Conservation (phyloP, 2,113 vertebrate species). For the Phocoena sinus region DNA sequence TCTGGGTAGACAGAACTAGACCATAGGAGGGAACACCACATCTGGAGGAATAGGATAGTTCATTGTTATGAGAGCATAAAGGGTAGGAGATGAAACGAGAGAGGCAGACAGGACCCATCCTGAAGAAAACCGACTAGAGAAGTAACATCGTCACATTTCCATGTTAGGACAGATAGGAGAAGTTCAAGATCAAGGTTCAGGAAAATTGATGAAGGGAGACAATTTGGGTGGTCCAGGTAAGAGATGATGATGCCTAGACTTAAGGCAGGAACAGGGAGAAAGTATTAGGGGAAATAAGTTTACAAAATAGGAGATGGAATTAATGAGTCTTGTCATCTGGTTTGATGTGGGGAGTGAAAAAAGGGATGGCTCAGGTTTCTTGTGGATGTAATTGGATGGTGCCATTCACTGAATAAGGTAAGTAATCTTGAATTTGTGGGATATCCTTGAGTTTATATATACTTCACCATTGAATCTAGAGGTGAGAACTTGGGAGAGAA, state of each 20-base stretch:
- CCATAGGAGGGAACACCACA: fast-evolving
- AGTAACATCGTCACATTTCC: neutral
- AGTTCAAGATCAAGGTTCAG: neutral
- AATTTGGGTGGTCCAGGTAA: neutral
- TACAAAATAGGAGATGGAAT: neutral
- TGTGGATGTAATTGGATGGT: neutral
- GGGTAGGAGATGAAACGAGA: neutral
- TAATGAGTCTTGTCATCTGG: neutral
- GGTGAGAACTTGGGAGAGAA: neutral
- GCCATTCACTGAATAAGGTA: neutral
- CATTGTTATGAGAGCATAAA: neutral
- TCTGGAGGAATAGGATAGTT: neutral
- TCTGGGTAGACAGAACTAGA: neutral
- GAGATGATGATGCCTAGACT: neutral
- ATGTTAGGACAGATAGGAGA: neutral
- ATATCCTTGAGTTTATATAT: neutral
- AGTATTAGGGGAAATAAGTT: neutral
- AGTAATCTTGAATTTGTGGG: neutral
- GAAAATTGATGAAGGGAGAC: neutral
- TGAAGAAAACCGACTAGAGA: neutral
- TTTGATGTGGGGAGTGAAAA: neutral
- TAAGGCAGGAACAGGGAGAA: neutral
- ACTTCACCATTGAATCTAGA: neutral
- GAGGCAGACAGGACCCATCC: neutral
- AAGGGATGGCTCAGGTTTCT: neutral